Evolutionary conservation across 2,113 vertebrate genomes (phyloP).

Genomic region (Oryzias melastigma): DNA sequence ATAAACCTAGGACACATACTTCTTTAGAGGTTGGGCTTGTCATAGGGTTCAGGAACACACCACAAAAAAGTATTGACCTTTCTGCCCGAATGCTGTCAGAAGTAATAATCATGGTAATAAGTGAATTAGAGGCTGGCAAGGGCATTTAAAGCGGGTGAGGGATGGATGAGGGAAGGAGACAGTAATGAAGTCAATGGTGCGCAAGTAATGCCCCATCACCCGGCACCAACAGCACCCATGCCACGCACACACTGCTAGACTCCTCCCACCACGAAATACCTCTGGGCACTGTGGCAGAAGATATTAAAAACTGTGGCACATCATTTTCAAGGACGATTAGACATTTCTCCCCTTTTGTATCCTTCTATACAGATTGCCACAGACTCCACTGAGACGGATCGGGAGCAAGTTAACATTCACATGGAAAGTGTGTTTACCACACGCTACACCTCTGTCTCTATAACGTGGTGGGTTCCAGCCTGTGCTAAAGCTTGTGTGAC

Average conservation of each 20-base stretch:
- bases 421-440: conserved; percentile 34
- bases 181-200: conserved; percentile 78
- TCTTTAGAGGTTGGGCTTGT: not conserved
- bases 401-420: conserved; percentile 39
- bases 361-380: conserved; percentile 62
- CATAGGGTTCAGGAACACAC: conserved; percentile 56
- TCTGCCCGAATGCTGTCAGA: conserved; percentile 61
- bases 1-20: too few relatives aligned
- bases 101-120: conserved; percentile 79
- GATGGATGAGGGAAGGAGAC: conserved; percentile 69
- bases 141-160: conserved; percentile 61
- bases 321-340: conserved; percentile 74
- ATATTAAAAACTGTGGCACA: conserved; percentile 70
- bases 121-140: conserved; percentile 72
- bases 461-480: conserved; percentile 19
- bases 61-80: conserved; percentile 70
- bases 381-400: conserved; percentile 37
- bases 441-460: conserved; percentile 25
- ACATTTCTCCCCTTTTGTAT: conserved; percentile 58
- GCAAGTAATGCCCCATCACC: conserved; percentile 75
- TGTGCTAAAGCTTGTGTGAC: conserved; percentile 24
- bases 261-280: conserved; percentile 53
- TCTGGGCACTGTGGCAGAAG: conserved; percentile 65
- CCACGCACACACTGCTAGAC: conserved; percentile 38
- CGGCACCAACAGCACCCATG: conserved; percentile 47